Conservation (phyloP, 2,888 invertebrate species). For the Chrysodeixis includens region DNA sequence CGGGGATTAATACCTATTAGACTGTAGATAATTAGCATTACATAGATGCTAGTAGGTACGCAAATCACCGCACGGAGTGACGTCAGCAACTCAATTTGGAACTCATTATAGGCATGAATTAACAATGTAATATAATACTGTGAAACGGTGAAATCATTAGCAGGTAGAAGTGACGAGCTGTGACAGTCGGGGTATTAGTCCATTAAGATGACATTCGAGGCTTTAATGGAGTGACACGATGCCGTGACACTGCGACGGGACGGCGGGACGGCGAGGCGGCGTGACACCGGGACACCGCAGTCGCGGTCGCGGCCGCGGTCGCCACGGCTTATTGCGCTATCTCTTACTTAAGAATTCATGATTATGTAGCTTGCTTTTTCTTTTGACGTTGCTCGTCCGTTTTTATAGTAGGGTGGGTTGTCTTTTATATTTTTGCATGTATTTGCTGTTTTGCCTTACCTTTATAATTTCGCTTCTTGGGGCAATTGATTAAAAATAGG, state of each 20-base stretch:
- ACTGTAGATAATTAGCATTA: not conserved
- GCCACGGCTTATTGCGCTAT: not conserved
- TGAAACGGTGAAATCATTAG: not conserved
- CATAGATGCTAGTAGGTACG: not conserved
- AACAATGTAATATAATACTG: slow-evolving; percentile 24
- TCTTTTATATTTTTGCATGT: no score
- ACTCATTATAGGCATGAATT: slow-evolving; percentile 31
- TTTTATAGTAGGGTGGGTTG: not conserved
- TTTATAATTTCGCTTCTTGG: no score
- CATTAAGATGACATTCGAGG: not conserved
- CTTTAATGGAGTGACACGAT: slow-evolving; percentile 18
- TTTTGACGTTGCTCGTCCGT: not conserved
- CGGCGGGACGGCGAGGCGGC: no score
- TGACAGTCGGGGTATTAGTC: not conserved
- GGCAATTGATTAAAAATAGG: no score
- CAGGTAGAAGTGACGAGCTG: not conserved
- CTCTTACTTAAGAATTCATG: slow-evolving; percentile 4
- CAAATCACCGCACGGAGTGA: not conserved
- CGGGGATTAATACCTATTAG: not conserved
- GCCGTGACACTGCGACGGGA: not conserved
- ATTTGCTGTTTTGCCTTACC: no score
- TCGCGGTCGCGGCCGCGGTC: not conserved
- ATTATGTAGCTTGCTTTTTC: not conserved
- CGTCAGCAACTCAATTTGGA: slow-evolving; percentile 3
- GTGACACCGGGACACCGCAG: not conserved